Evolutionary conservation across 2,888 invertebrate species (phyloP).

Genomic region (Tanytarsus gracilentus): DNA sequence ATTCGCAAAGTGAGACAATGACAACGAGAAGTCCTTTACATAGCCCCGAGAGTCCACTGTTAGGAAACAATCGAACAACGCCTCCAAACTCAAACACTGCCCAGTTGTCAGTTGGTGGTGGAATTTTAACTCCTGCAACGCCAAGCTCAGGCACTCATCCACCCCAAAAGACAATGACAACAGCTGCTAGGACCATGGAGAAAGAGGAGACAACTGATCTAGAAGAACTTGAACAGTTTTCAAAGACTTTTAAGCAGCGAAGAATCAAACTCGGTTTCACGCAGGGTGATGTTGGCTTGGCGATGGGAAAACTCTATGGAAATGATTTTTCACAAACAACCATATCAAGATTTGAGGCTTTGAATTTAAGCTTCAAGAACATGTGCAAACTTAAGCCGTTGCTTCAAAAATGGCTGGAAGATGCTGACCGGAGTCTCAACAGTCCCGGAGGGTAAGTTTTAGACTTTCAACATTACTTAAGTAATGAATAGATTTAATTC

Average conservation of each 20-base stretch:
- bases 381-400: slow-evolving; percentile 99
- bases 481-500: background rate
- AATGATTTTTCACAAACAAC: slow-evolving; percentile 99
- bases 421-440: slow-evolving; percentile 73
- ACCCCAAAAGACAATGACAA: slow-evolving; percentile 48
- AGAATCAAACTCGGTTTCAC: slow-evolving; percentile 97
- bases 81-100: slow-evolving; percentile 46
- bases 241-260: slow-evolving; percentile 95
- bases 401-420: slow-evolving; percentile 94
- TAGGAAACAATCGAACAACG: slow-evolving; percentile 40
- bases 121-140: slow-evolving; percentile 50
- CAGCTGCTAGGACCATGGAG: slow-evolving; percentile 59
- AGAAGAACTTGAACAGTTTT: slow-evolving; percentile 96
- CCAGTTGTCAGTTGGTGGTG: slow-evolving; percentile 40
- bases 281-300: slow-evolving; percentile 96
- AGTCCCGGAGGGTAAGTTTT: slow-evolving; percentile 53
- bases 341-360: slow-evolving; percentile 94
- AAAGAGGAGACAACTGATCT: slow-evolving; percentile 94
- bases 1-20: slow-evolving; percentile 42
- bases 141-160: slow-evolving; percentile 48
- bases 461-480: slow-evolving; percentile 44
- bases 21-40: slow-evolving; percentile 39
- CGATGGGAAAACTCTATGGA: slow-evolving; percentile 97
- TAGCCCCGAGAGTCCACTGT: slow-evolving; percentile 40
- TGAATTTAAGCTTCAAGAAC: slow-evolving; percentile 98